phyloP scores from a whole-genome alignment of 2,113 vertebrate genomes.

The Platanista minor region DNA sequence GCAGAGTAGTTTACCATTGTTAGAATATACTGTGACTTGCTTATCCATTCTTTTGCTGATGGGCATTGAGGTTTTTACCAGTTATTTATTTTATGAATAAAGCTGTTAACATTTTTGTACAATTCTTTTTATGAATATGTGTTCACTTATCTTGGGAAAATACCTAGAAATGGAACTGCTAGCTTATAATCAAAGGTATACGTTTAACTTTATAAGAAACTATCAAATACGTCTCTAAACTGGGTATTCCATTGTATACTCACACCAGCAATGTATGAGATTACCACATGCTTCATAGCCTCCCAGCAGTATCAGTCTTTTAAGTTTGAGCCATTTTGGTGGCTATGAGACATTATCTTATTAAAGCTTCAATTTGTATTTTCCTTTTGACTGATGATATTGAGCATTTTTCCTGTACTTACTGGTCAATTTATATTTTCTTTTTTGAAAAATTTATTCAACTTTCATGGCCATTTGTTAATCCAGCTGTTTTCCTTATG shows the following conservation, averaged over 20 bases:
- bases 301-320: not conserved
- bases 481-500: not conserved
- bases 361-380: not conserved
- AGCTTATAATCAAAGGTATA: not conserved
- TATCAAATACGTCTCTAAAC: not conserved
- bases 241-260: not conserved
- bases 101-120: not conserved
- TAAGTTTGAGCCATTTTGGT: not conserved
- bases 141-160: not conserved
- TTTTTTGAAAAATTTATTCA: not conserved
- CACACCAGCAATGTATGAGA: not conserved
- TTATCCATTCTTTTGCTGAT: not conserved
- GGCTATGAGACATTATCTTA: not conserved
- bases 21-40: not conserved
- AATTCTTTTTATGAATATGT: not conserved
- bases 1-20: not conserved
- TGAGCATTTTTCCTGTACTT: not conserved
- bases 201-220: not conserved
- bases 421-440: not conserved
- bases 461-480: not conserved
- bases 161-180: not conserved
- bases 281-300: not conserved
- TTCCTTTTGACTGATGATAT: not conserved
- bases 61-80: not conserved
- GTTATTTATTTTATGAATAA: not conserved